phyloP scores from a whole-genome alignment of 2,888 invertebrate genomes.

The Cosmia trapezina region DNA sequence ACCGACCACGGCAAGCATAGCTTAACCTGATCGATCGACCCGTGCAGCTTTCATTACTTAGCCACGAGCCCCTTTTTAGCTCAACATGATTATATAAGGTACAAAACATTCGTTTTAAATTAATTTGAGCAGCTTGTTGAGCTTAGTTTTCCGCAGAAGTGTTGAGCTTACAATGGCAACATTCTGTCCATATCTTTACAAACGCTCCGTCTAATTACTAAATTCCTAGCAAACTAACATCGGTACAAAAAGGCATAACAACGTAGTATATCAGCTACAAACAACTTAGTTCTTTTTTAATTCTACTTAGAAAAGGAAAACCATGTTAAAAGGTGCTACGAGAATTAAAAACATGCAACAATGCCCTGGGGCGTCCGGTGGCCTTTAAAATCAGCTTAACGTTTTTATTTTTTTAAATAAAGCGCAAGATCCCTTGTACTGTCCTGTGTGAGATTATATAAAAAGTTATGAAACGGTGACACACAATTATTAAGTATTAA shows the following conservation, averaged over 20 bases:
- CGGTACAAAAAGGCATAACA: slow-evolving; percentile 22
- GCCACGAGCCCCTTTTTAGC: too few species aligned
- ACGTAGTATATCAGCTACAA: slow-evolving; percentile 26
- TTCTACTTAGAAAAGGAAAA: slow-evolving; percentile 33
- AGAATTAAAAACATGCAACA: slow-evolving; percentile 56
- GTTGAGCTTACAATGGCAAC: background rate
- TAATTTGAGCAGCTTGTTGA: background rate
- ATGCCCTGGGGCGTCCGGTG: slow-evolving; percentile 68
- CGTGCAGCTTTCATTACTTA: too few species aligned
- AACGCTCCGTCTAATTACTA: slow-evolving; percentile 34
- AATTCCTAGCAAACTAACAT: slow-evolving; percentile 29
- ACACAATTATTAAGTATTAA: slow-evolving; percentile 55
- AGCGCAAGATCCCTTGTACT: slow-evolving; percentile 61
- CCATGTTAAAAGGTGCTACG: slow-evolving; percentile 32
- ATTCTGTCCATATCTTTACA: slow-evolving; percentile 16
- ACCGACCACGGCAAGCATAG: too few species aligned
- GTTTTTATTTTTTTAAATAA: slow-evolving; percentile 67
- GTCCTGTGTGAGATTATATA: slow-evolving; percentile 60
- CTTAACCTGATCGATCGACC: too few species aligned
- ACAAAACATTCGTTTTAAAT: background rate
- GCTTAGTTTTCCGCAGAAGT: background rate
- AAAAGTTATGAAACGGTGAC: slow-evolving; percentile 39
- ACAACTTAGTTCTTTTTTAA: slow-evolving; percentile 31
- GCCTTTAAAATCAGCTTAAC: slow-evolving; percentile 70
- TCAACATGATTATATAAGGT: background rate